Percentiles rank a stretch among this genome's conserved stretches.
Evolutionary conservation across 2,113 vertebrate species (phyloP).

Genomic region (Psephotus haematonotus): DNA sequence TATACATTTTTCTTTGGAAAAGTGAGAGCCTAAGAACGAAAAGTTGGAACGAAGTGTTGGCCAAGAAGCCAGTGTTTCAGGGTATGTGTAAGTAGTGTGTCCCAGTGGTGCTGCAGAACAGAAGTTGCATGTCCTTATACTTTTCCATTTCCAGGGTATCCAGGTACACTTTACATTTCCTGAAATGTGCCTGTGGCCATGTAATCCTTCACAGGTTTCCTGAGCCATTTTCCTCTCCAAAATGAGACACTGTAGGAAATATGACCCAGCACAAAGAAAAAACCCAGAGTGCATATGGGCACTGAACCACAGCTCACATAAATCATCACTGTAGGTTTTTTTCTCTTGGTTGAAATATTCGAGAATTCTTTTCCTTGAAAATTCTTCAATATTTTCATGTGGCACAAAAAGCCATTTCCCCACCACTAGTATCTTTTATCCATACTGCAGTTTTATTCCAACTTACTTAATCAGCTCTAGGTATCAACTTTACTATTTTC

Average conservation of each 20-base stretch:
- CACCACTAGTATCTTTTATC: not conserved
- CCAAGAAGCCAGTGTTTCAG: not conserved
- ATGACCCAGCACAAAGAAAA: not conserved
- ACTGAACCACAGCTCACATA: not conserved
- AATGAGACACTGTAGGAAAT: not conserved
- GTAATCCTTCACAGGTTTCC: not conserved
- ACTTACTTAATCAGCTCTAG: not conserved
- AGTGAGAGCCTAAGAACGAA: not conserved
- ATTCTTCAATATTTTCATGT: not conserved
- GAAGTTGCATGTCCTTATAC: not conserved
- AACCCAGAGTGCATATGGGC: not conserved
- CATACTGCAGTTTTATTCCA: not conserved
- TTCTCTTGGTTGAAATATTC: not conserved
- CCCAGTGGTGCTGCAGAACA: not conserved
- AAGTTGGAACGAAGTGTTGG: not conserved
- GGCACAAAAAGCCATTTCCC: not conserved
- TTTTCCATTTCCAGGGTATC: not conserved
- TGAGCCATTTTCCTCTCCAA: not conserved
- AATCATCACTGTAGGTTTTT: not conserved
- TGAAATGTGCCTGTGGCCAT: not conserved
- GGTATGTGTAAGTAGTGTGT: not conserved
- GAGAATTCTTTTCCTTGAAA: not conserved
- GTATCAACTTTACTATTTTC: not conserved
- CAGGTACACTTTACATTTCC: not conserved
- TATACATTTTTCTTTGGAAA: not conserved